Conservation (phyloP, 2,113 vertebrate species). For the Rafetus swinhoei region DNA sequence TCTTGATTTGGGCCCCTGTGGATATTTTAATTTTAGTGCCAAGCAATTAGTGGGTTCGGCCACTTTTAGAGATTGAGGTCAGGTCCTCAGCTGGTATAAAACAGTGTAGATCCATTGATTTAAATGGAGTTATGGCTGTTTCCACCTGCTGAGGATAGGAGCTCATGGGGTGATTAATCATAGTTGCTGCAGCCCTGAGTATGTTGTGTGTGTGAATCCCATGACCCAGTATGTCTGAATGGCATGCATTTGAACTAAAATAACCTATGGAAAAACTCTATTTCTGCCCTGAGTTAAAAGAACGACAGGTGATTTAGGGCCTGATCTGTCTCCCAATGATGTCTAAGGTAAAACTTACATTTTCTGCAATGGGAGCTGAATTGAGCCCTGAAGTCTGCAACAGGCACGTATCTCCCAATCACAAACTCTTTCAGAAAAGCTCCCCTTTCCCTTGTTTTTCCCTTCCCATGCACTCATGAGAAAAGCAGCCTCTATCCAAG, state of each 20-base stretch:
- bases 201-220: rapidly evolving
- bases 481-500: slow-evolving; percentile 18
- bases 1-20: not conserved
- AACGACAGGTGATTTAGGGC: not conserved
- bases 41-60: rapidly evolving
- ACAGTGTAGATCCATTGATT: rapidly evolving
- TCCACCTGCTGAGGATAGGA: not conserved
- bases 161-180: not conserved
- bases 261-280: not conserved
- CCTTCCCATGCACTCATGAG: not conserved
- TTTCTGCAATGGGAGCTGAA: not conserved
- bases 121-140: not conserved
- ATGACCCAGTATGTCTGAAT: not conserved
- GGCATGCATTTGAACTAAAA: not conserved
- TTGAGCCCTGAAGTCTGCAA: slow-evolving; percentile 14
- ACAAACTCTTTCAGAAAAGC: not conserved
- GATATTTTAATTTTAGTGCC: not conserved
- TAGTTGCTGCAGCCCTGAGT: not conserved
- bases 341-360: not conserved
- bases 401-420: not conserved
- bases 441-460: not conserved
- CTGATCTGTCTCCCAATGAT: not conserved
- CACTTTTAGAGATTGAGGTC: not conserved
- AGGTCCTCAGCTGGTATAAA: not conserved
- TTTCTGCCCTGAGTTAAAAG: not conserved